A percentile compares a stretch with the other conserved stretches of the same genome.
phyloP scores from a whole-genome alignment of 2,113 vertebrate genomes.

The Prionailurus viverrinus region DNA sequence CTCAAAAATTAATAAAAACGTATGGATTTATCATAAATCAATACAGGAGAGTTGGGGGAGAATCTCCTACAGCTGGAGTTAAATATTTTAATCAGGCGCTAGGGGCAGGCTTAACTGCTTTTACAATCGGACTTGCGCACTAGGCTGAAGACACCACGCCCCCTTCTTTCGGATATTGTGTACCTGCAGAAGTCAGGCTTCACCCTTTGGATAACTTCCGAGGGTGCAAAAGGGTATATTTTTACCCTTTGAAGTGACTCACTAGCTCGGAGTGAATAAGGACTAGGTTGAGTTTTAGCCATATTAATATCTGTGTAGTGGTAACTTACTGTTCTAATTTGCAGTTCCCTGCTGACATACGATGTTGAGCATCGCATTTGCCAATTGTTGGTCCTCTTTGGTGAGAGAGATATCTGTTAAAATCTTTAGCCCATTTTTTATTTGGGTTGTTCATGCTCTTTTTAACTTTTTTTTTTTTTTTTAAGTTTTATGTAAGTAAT shows the following conservation, averaged over 20 bases:
- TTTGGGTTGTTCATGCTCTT: not conserved
- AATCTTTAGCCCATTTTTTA: not conserved
- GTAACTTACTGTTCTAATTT: not conserved
- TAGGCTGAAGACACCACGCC: not conserved
- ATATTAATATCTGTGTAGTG: not conserved
- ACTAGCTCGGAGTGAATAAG: not conserved
- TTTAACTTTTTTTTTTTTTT: not conserved
- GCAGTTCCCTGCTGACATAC: not conserved
- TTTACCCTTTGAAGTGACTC: not conserved
- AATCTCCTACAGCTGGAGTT: not conserved
- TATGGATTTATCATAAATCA: not conserved
- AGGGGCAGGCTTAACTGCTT: not conserved
- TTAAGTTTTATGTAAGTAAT: not conserved
- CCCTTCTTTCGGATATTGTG: not conserved
- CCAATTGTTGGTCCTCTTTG: not conserved
- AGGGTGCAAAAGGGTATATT: not conserved
- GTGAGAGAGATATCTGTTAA: not conserved
- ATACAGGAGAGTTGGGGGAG: not conserved
- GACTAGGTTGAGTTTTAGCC: not conserved
- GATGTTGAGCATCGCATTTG: not conserved
- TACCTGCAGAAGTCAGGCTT: too few species aligned
- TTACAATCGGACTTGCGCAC: not conserved
- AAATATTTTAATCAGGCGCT: slow-evolving; percentile 65
- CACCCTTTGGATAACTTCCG: fast-evolving
- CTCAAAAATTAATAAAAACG: not conserved